These are phyloP conservation scores for Aplocera efformata DNA, from an alignment of 2,888 invertebrate species.

Conservation along the genomic window DNA sequence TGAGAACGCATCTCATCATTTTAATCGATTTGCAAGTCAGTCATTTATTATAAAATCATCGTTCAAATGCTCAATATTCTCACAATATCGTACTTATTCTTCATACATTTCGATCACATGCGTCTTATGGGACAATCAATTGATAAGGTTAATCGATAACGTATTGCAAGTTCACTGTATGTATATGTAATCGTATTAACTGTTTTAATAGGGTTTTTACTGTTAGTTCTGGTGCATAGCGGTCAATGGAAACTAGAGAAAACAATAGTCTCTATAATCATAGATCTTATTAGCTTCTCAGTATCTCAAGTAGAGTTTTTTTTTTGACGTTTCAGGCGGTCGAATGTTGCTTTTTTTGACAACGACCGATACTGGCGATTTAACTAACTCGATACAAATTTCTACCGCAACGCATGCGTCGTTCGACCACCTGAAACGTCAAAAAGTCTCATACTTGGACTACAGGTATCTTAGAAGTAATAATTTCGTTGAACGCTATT, in stretches of 20 bases:
- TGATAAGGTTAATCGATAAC: conserved; percentile 48
- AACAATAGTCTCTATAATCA: conserved; percentile 10
- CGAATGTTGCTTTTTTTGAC: too few relatives aligned
- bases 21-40: conserved; percentile 16
- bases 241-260: conserved; percentile 50
- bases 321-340: too few relatives aligned
- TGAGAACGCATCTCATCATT: conserved; percentile 7
- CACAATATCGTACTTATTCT: conserved; percentile 12
- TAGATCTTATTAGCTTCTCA: too few relatives aligned
- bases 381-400: background rate
- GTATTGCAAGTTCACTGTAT: conserved; percentile 66
- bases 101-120: conserved; percentile 36
- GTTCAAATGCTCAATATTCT: conserved; percentile 22
- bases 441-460: too few relatives aligned
- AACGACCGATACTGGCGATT: too few relatives aligned
- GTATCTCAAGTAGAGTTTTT: too few relatives aligned
- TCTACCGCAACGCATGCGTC: too few relatives aligned
- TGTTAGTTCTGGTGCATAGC: conserved; percentile 61
- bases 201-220: conserved; percentile 61
- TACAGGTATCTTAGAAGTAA: too few relatives aligned
- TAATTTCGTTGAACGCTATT: too few relatives aligned
- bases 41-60: conserved; percentile 5
- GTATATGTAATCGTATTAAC: conserved; percentile 62
- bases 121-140: conserved; percentile 46
- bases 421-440: too few relatives aligned